A percentile compares a stretch with the other conserved stretches of the same genome.
Evolutionary conservation across 2,113 vertebrate species (phyloP).

Genomic region (Macroglossus sobrinus): DNA sequence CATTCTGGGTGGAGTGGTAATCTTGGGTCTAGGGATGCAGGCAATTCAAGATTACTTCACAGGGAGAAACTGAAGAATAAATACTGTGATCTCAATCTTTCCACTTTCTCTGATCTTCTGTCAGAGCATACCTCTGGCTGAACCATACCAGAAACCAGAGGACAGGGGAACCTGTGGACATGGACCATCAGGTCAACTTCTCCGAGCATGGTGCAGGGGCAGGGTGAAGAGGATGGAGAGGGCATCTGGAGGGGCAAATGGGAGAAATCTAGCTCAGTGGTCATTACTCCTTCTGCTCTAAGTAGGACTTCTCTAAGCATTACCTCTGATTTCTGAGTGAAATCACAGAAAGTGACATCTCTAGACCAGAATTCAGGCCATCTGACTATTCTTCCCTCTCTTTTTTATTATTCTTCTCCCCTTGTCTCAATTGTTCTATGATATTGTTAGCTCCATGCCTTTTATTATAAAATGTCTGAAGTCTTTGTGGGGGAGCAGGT

Average conservation of each 20-base stretch:
- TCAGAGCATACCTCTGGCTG: neutral
- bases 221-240: neutral
- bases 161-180: neutral
- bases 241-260: neutral
- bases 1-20: neutral
- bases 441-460: neutral
- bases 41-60: neutral
- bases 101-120: neutral
- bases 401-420: neutral
- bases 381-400: neutral
- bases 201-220: too few species aligned
- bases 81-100: neutral
- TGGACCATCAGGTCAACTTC: neutral
- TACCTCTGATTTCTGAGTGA: neutral
- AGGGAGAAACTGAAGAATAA: neutral
- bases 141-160: neutral
- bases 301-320: neutral
- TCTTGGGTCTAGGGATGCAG: neutral
- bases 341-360: neutral
- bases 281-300: neutral
- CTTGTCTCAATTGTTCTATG: neutral
- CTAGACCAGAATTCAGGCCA: neutral
- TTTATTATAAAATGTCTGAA: neutral
- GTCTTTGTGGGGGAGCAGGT: neutral
- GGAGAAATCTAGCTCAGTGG: rapidly evolving